Percentiles rank a stretch among this genome's conserved stretches.
phyloP scores from a whole-genome alignment of 2,888 invertebrate genomes.

The Limnephilus marmoratus region DNA sequence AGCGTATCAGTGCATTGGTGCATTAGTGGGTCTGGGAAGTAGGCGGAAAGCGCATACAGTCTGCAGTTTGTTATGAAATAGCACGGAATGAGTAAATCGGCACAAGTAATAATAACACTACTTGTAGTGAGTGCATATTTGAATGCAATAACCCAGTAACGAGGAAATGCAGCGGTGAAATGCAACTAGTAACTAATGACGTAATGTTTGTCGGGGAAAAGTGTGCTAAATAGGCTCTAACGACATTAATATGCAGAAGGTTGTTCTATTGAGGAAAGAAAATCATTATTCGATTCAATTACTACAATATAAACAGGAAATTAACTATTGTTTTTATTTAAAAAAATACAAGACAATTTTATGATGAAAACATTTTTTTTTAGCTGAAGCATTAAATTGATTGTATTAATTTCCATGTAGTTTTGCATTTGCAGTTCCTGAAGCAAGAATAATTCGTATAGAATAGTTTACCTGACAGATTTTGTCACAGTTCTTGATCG shows the following conservation, averaged over 20 bases:
- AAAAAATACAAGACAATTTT: neutral
- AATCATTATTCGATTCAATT: neutral
- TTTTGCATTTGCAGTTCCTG: neutral
- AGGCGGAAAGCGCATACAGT: slow-evolving; percentile 11
- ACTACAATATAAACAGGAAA: slow-evolving; percentile 6
- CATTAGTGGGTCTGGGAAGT: slow-evolving; percentile 34
- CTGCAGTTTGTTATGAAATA: slow-evolving; percentile 37
- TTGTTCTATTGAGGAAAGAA: neutral
- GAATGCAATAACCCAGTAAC: slow-evolving; percentile 54
- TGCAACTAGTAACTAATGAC: slow-evolving; percentile 41
- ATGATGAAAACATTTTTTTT: neutral
- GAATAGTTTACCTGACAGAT: neutral
- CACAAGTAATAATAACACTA: neutral
- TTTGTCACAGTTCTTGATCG: slow-evolving; percentile 41
- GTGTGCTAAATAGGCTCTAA: slow-evolving; percentile 32
- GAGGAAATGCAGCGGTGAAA: slow-evolving; percentile 57
- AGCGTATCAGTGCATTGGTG: neutral
- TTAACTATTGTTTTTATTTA: neutral
- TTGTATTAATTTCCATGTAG: neutral
- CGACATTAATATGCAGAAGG: neutral
- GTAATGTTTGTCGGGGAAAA: slow-evolving; percentile 47
- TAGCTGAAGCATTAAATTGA: neutral
- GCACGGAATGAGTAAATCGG: slow-evolving; percentile 26
- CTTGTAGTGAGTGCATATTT: slow-evolving; percentile 48
- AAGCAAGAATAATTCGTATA: neutral